phyloP scores from a whole-genome alignment of 2,113 vertebrate genomes.

The Mohoua ochrocephala region DNA sequence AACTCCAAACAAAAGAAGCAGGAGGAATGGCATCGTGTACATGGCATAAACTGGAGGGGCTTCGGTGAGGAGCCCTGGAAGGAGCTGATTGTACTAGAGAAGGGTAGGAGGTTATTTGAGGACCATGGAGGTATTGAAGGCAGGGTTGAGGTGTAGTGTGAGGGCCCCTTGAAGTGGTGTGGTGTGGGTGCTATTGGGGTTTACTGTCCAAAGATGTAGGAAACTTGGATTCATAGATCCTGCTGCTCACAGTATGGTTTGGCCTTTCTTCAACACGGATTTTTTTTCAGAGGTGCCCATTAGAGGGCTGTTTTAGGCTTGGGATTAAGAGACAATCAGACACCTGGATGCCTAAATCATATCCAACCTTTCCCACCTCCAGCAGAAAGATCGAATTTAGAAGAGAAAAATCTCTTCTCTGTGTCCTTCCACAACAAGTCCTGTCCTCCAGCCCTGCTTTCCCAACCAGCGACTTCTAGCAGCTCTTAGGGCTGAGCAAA shows the following conservation, averaged over 20 bases:
- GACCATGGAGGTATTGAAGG: background rate
- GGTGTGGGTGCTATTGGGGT: background rate
- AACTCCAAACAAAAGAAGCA: background rate
- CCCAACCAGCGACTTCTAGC: background rate
- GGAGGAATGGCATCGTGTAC: background rate
- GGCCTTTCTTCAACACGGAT: background rate
- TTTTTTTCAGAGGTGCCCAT: background rate
- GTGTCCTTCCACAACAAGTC: background rate
- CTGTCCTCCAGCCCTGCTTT: background rate
- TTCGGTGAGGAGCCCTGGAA: background rate
- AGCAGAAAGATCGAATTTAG: background rate
- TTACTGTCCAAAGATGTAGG: background rate
- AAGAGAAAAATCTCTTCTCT: background rate
- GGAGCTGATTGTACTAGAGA: background rate
- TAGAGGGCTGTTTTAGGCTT: background rate
- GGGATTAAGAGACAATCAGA: background rate
- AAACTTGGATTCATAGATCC: background rate
- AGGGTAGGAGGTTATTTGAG: background rate
- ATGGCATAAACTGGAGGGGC: background rate
- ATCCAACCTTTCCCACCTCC: background rate
- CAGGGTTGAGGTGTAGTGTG: fast-evolving
- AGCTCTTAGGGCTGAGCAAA: background rate
- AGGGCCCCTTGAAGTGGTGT: background rate
- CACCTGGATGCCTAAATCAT: background rate
- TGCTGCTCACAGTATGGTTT: background rate